Evolutionary conservation across 2,113 vertebrate species (phyloP), one percentile per base, ranked within the genome.

Genomic region (Pseudopodoces humilis): DNA sequence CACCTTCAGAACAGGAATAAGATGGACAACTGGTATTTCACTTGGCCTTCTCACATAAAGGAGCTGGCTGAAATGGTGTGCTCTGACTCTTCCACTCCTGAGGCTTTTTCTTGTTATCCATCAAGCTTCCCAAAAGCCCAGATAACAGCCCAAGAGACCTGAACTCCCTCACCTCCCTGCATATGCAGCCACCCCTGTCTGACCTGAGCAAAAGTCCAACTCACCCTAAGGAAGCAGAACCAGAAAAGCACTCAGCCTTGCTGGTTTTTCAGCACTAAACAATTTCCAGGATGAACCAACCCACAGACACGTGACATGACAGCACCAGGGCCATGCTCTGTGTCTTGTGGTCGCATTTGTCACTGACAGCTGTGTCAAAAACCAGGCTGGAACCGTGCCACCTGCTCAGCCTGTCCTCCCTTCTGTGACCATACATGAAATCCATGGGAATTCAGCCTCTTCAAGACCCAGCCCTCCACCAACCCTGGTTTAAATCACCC

Each of bases 261-360:
- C n/a, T 50, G 43, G 5, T 11, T 86, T 70, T 86, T 53, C 60
- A 80, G 68, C 53, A 55, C 39, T 39, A 4, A 80, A 71, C 16
- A 30, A 37, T 30, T 76, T 59, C 80, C 60, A 96, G 39, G 52
- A 59, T 5, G 5, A 94, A 77, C 21, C 23, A 78, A 39, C 5
- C 31, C 69, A 35, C 17, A 35, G 44, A 37, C 24, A 78, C 0
- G 0, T 4, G 13, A 75, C 2, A 1, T 2, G 24, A 68, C 5
- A 6, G 43, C 71, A 65, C 22, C 0, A 0, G 30, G 18, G 35
- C 12, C 35, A 23, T 0, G 2, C 37, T 88, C 50, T 25, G 55
- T 8, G 33, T 55, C 83, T 68, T 56, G 39, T 13, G 24, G 62
- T 35, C 11, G 1, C 35, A 19, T 59, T n/a, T 91, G 50, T 52